Evolutionary conservation across 1,140 invertebrate genomes (phyloP), one percentile per base, ranked within the genome.

Genomic region (Hycleus phaleratus): DNA sequence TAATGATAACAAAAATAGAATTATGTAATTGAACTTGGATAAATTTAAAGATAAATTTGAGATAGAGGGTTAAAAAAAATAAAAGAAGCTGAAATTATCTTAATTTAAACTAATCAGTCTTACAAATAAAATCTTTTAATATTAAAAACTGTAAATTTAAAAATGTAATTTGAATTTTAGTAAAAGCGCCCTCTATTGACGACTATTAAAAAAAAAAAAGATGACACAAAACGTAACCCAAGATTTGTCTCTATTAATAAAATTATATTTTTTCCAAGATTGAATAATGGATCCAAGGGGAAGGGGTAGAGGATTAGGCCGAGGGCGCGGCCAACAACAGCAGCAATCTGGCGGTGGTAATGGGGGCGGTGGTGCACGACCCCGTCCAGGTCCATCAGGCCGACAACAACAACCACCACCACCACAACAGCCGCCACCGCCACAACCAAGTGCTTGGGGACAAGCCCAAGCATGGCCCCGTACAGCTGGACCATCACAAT

Each of bases 271-370:
- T 32, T 32, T 32, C 4, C 32, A 32, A 32, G 32, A 32, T 32
- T 44, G 3, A 10, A 52, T 44, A 42, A 58, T 56, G 51, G 56
- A 58, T 48, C 46, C 6, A 12, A 18, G 51, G 6, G 56, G 60
- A 25, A 10, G 51, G 38, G 60, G 56, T 2, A 40, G 56, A 46
- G 60, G 49, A 3, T 26, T 32, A 3, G 51, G 44, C 5, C 51
- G 56, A 4, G 50, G 47, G 6, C 46, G 56, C n/a, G 51, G 56
- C 5, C 46, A 42, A 39, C 45, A 46, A 42, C 24, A 42, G 45
- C 18, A 18, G 18, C 18, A 18, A 18, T 18, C 18, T 18, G 18
- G 18, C 18, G 47, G 43, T 26, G 48, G 49, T 43, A 40, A 26
- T 38, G 3, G 11, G 25, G 38, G 53, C 12, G 44, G 44, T 6